Base-by-base conservation (phyloP, 2,888 invertebrate species). In the Drosophila sordidula region DNA sequence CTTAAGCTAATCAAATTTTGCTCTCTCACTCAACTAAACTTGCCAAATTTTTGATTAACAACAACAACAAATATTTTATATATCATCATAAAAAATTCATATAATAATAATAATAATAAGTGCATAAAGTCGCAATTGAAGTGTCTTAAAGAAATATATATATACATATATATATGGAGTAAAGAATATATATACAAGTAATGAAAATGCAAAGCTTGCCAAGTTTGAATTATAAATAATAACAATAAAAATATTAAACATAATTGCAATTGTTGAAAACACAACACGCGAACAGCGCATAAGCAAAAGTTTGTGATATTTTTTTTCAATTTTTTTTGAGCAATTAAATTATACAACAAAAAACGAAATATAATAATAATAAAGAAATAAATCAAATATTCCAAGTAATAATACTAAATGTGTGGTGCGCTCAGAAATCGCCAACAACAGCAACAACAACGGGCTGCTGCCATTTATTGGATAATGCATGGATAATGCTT, bases 261-360 rank as follows among this genome's bases (percentile, higher is more conserved):
- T 65, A 75, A 76, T 65, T 71, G 56, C 73, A 73, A 62, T 70
- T 70, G 57, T 67, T 74, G 41, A 46, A 63, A 47, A 76, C 39
- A 54, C 70, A 71, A 61, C 59, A 64, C 74, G 75, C 47, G 54
- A 68, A 63, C 62, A 68, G 55, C 64, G 51, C 59, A 78, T 64
- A 73, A 67, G 58, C 55, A 79, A 72, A 77, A 76, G 69, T 75
- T 89, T 82, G 88, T 89, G 89, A 90, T 90, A 89, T 89, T 83
- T 32, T 89, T 83, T 6, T 26, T 5, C 1, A 4, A 22, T 26
- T 26, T 85, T 84, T 87, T 87, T 78, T 76, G 76, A 88, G 86
- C 70, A 84, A 84, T 85, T 75, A 82, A 79, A 89, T 54, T 71
- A 65, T 63, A 73, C 54, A 72, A 70, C 32, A 52, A 62, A 49